Conservation (phyloP, 2,888 invertebrate species). For the Conistra vaccinii region DNA sequence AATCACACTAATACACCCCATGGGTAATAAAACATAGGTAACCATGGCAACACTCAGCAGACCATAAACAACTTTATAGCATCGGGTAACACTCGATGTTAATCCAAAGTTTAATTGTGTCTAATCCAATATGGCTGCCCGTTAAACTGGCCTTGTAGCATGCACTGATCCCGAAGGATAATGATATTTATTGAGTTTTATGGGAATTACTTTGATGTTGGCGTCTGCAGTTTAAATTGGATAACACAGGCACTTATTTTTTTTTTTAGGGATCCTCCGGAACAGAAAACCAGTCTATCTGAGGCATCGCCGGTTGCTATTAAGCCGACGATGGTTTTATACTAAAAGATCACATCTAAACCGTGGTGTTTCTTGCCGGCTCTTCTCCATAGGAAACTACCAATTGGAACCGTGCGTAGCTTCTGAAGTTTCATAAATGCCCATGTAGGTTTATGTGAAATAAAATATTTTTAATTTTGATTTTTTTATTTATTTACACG, state of each 20-base stretch:
- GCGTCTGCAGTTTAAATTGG: conserved; percentile 4
- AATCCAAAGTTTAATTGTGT: conserved; percentile 53
- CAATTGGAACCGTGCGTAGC: too few species aligned
- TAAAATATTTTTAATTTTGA: too few species aligned
- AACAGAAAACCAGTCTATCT: neutral
- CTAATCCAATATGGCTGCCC: conserved; percentile 47
- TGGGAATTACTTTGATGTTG: conserved; percentile 1
- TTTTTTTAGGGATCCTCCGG: neutral
- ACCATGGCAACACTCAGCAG: conserved; percentile 42
- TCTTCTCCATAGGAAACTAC: too few species aligned
- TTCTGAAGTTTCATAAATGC: too few species aligned
- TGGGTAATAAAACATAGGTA: conserved; percentile 40
- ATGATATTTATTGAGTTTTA: conserved; percentile 36
- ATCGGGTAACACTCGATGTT: conserved; percentile 43
- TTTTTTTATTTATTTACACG: too few species aligned
- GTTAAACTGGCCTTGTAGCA: conserved; percentile 20
- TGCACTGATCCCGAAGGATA: conserved; percentile 31
- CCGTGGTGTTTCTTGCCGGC: too few species aligned
- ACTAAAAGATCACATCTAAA: too few species aligned
- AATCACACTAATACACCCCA: conserved; percentile 21
- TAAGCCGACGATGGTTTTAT: too few species aligned
- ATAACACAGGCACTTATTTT: neutral
- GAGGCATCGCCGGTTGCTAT: too few species aligned
- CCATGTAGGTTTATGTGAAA: too few species aligned
- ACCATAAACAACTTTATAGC: conserved; percentile 55